Evolutionary conservation across 2,113 vertebrate species (phyloP), one percentile per base, ranked within the genome.

Genomic region (Sitta europaea): DNA sequence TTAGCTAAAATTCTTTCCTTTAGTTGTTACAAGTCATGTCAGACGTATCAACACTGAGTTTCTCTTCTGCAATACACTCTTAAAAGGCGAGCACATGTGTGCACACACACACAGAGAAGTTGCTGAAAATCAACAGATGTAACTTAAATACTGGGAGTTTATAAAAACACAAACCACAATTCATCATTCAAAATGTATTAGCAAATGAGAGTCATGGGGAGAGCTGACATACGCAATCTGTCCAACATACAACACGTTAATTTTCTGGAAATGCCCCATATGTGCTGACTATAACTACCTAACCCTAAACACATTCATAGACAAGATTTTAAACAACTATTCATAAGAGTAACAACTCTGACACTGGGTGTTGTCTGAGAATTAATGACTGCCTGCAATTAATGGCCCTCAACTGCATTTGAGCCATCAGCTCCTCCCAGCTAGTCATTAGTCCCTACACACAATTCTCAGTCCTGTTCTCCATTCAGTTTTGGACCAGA

Each of bases 351-450:
- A 84, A 83, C 63, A 74, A 86, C 82, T 86, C 65, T 96, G 92
- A 94, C 90, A 92, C 65, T 80, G 93, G 96, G 92, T 88, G 90
- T 95, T 96, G 86, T 63, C 93, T 75, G 65, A 90, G 68, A 95
- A 96, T 96, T 94, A 96, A 96, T 89, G 92, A 86, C 67, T 70
- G 45, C 47, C 79, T 45, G 29, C 45, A 53, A 95, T 86, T 90
- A 96, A 88, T 94, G 82, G 55, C 48, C 43, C 40, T 94, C 63
- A 45, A 93, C 51, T 76, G 38, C 0, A 2, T 93, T 92, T 82
- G 47, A 90, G 85, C 85, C 72, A 80, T 77, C 88, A 71, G 55
- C 85, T 96, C 74, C 90, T 95, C 86, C 80, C 65, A 86, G 72
- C 61, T 73, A 63, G 59, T 95, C 82, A 88, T 95, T 95, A 95